phyloP scores from a whole-genome alignment of 1,140 invertebrate genomes.

The Pseudomyrmex gracilis region DNA sequence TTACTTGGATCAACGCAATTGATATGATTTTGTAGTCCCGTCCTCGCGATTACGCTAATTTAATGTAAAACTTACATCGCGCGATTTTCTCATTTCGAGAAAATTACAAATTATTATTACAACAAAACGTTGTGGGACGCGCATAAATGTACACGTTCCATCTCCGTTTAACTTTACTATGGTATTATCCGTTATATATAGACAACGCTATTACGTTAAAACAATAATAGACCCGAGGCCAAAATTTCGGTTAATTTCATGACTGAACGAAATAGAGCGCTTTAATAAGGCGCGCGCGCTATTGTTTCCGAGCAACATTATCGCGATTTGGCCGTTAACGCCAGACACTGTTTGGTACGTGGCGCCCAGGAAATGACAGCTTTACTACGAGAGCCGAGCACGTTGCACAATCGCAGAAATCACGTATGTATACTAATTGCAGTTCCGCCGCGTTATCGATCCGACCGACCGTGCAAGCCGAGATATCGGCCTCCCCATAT shows the following conservation, averaged over 20 bases:
- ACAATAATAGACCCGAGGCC: background rate
- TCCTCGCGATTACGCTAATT: background rate
- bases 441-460: conserved; percentile 45
- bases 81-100: too few relatives aligned
- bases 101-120: too few relatives aligned
- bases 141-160: background rate
- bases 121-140: background rate
- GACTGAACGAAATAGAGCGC: background rate
- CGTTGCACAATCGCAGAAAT: conserved; percentile 47
- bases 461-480: background rate
- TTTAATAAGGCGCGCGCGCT: conserved; percentile 23
- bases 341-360: conserved; percentile 50
- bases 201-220: background rate
- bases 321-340: conserved; percentile 35
- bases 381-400: conserved; percentile 32
- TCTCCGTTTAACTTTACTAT: too few relatives aligned
- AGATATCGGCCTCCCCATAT: conserved; percentile 27
- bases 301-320: conserved; percentile 47
- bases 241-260: background rate
- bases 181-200: background rate
- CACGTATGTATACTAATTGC: conserved; percentile 55
- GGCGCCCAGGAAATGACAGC: conserved; percentile 42
- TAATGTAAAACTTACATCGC: background rate
- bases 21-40: background rate
- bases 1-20: background rate